Conservation (phyloP, 2,113 vertebrate genomes). For the Theropithecus gelada region DNA sequence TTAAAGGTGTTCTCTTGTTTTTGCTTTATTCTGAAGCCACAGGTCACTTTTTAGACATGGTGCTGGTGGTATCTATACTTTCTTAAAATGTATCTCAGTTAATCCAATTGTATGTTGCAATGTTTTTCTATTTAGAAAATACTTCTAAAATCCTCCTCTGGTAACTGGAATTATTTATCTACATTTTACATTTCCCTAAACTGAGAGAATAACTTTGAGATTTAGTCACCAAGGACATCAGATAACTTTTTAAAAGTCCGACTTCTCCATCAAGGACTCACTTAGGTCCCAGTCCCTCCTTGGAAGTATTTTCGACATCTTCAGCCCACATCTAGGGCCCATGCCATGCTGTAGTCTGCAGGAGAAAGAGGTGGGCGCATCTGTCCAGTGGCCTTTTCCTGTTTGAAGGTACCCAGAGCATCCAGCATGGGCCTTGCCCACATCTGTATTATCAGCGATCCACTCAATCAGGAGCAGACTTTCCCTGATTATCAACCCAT, state of each 20-base stretch:
- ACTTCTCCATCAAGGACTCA: background rate
- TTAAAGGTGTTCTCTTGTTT: background rate
- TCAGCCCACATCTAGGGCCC: background rate
- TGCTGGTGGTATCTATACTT: background rate
- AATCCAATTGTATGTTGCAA: background rate
- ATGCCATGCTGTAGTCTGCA: fast-evolving
- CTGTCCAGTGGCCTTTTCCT: background rate
- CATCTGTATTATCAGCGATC: no score
- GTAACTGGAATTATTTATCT: background rate
- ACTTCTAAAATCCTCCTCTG: background rate
- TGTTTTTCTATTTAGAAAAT: background rate
- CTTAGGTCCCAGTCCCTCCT: background rate
- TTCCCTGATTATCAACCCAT: fast-evolving
- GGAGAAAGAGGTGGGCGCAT: fast-evolving
- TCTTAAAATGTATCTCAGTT: background rate
- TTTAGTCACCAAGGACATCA: background rate
- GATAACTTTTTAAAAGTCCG: background rate
- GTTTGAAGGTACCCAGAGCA: background rate
- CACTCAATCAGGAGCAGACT: background rate
- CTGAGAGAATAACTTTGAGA: background rate
- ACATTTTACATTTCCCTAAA: background rate
- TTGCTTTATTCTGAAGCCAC: background rate
- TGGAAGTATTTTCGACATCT: background rate
- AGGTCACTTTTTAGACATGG: background rate
- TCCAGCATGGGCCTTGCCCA: background rate